A percentile compares a stretch with the other conserved stretches of the same genome.
These are phyloP conservation scores for Ophonus ardosiacus DNA, from an alignment of 2,888 invertebrate species.

Conservation along the genomic window DNA sequence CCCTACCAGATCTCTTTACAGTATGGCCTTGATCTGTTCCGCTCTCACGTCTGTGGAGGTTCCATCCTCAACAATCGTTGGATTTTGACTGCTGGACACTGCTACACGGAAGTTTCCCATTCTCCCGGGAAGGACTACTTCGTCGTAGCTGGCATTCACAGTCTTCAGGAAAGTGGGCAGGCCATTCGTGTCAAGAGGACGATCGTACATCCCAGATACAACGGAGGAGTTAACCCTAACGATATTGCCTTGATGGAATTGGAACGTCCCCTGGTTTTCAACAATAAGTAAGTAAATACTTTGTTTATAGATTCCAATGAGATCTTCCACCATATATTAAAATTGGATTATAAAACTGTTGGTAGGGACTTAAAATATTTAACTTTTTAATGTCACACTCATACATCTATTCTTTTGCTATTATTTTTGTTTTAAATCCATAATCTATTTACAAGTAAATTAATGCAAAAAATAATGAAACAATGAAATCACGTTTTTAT, in stretches of 20 bases:
- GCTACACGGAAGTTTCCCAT: conserved; percentile 71
- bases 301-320: too few species aligned
- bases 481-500: too few species aligned
- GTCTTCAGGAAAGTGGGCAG: conserved; percentile 69
- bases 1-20: conserved; percentile 73
- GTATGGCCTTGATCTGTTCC: conserved; percentile 70
- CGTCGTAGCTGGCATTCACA: conserved; percentile 69
- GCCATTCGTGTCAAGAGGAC: conserved; percentile 64
- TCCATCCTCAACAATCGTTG: conserved; percentile 71
- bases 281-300: too few species aligned
- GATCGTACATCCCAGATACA: conserved; percentile 69
- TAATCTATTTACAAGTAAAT: too few species aligned
- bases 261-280: conserved; percentile 67
- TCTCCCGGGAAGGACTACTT: conserved; percentile 69
- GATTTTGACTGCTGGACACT: conserved; percentile 75
- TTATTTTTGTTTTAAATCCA: too few species aligned
- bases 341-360: too few species aligned
- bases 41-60: conserved; percentile 74
- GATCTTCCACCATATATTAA: too few species aligned
- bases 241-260: conserved; percentile 76
- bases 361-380: too few species aligned
- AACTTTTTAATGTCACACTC: too few species aligned
- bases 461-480: too few species aligned
- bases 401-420: too few species aligned
- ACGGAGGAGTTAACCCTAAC: conserved; percentile 71